These are phyloP conservation scores for Mellivora capensis DNA, from an alignment of 2,113 vertebrate genomes.

Conservation along the genomic window DNA sequence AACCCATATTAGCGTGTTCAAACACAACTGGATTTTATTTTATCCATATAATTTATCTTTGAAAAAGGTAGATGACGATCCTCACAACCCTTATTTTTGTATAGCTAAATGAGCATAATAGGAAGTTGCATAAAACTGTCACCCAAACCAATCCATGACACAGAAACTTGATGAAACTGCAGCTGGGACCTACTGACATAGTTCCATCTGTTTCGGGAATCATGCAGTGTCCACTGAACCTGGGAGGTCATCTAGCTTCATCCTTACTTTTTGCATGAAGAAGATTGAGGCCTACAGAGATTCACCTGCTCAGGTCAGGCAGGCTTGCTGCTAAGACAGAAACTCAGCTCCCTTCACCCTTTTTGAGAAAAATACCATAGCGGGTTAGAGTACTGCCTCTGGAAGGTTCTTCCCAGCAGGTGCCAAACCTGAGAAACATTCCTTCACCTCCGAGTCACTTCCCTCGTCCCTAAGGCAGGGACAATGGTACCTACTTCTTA, in stretches of 20 bases:
- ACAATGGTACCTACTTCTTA: background rate
- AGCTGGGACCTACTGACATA: background rate
- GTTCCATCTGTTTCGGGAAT: background rate
- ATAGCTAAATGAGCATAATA: background rate
- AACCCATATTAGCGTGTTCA: background rate
- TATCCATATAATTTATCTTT: background rate
- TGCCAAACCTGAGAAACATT: background rate
- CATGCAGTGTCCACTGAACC: background rate
- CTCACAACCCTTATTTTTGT: background rate
- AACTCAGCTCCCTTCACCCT: background rate
- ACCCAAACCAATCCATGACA: background rate
- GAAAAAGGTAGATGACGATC: background rate
- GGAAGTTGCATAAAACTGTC: background rate
- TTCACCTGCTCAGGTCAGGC: background rate
- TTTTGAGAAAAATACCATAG: background rate
- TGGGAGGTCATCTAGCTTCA: background rate
- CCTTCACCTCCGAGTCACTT: background rate
- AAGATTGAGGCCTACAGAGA: background rate
- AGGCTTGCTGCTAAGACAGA: background rate
- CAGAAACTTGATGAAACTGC: background rate
- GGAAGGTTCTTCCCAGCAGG: background rate
- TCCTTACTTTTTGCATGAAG: background rate
- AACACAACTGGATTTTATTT: background rate
- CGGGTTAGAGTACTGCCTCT: background rate
- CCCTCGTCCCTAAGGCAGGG: background rate